Evolutionary conservation across 2,113 vertebrate species (phyloP).

Genomic region (Ailuropoda melanoleuca): DNA sequence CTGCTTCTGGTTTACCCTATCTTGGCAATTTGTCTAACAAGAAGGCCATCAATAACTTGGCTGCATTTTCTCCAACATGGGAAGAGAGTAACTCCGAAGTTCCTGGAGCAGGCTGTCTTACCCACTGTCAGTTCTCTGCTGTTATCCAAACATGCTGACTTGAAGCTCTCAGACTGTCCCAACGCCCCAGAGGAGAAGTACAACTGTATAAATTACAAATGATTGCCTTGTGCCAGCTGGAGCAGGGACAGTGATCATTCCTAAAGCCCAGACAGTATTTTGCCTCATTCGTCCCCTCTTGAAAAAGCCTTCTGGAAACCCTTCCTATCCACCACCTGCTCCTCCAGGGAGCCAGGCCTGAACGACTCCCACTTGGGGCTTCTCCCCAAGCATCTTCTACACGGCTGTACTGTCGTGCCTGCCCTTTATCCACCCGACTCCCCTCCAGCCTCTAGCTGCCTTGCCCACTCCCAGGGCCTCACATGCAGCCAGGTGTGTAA

Average conservation of each 20-base stretch:
- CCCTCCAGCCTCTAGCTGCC: background rate
- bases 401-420: accelerated
- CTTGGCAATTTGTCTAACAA: background rate
- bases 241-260: background rate
- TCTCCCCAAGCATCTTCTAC: background rate
- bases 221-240: background rate
- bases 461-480: background rate
- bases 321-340: background rate
- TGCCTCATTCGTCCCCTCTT: background rate
- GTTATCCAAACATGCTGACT: background rate
- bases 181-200: background rate
- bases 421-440: background rate
- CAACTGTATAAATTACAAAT: background rate
- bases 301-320: background rate
- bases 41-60: background rate
- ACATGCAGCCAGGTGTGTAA: background rate
- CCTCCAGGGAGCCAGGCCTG: background rate
- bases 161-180: background rate
- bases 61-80: background rate
- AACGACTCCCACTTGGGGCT: background rate
- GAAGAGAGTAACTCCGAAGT: background rate
- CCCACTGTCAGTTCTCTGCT: background rate
- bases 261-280: background rate
- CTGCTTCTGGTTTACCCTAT: background rate
- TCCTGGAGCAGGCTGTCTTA: background rate